These are phyloP conservation scores for Nezara viridula DNA, from an alignment of 2,888 invertebrate genomes.

Conservation along the genomic window DNA sequence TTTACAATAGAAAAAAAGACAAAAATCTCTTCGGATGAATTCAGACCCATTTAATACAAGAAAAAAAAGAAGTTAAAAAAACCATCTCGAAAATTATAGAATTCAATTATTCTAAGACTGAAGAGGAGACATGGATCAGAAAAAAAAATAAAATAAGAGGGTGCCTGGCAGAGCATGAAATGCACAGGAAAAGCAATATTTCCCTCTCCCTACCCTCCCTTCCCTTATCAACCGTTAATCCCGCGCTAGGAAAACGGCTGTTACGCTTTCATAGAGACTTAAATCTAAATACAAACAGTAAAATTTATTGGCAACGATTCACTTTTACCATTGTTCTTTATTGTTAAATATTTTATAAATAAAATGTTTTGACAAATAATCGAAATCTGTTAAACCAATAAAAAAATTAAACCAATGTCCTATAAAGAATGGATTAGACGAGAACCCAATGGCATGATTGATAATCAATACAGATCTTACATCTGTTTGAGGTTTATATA, in stretches of 20 bases:
- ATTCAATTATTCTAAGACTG: constrained; percentile 42
- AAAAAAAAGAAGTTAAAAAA: background rate
- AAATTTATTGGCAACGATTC: background rate
- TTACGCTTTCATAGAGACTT: background rate
- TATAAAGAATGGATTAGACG: no score
- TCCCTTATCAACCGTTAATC: constrained; percentile 15
- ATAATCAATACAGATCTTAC: no score
- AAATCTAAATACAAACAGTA: background rate
- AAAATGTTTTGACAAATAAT: no score
- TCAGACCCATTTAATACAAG: background rate
- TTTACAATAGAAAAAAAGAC: background rate
- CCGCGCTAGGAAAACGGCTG: background rate
- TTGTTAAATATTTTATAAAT: no score
- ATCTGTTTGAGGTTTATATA: no score
- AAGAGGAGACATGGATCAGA: constrained; percentile 15
- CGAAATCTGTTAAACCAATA: no score
- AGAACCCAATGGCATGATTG: no score
- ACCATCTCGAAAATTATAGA: background rate
- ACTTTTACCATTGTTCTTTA: no score
- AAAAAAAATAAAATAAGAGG: constrained; percentile 26
- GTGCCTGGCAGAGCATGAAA: constrained; percentile 36
- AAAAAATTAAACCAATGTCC: no score
- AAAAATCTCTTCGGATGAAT: constrained; percentile 21
- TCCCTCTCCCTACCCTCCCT: background rate
- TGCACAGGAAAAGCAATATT: constrained; percentile 48